A percentile compares a stretch with the other conserved stretches of the same genome.
These are phyloP conservation scores for Cerceris rybyensis DNA, from an alignment of 2,888 invertebrate genomes.

Conservation along the genomic window DNA sequence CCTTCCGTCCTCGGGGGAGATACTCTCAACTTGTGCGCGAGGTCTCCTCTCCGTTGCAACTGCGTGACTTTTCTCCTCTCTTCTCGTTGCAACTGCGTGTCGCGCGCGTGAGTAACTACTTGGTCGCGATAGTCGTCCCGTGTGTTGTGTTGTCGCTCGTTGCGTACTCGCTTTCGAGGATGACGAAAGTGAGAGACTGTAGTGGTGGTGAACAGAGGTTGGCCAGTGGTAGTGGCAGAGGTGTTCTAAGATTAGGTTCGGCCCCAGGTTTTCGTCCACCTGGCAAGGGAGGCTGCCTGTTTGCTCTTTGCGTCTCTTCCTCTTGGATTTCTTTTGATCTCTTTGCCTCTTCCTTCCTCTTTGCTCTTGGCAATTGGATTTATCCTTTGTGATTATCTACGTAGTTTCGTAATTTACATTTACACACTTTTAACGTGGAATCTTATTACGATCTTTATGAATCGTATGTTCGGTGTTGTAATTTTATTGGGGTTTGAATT, in stretches of 20 bases:
- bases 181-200: constrained; percentile 31
- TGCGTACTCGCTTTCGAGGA: constrained; percentile 12
- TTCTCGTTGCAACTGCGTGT: not conserved
- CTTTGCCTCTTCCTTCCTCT: not conserved
- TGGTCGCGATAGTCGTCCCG: not conserved
- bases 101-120: not conserved
- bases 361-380: not conserved
- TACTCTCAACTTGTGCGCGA: too few species aligned
- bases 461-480: too few species aligned
- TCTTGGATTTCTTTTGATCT: not conserved
- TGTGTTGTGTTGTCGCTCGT: not conserved
- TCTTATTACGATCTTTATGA: too few species aligned
- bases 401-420: too few species aligned
- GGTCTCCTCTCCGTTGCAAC: not conserved
- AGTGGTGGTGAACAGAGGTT: constrained; percentile 44
- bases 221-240: constrained; percentile 41
- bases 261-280: constrained; percentile 60
- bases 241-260: constrained; percentile 71
- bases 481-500: too few species aligned
- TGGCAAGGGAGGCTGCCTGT: constrained; percentile 58
- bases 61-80: not conserved
- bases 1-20: constrained; percentile 1
- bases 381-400: too few species aligned
- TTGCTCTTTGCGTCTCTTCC: constrained; percentile 42
- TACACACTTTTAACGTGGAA: too few species aligned